Evolutionary conservation across 2,888 invertebrate species (phyloP), one percentile per base, ranked within the genome.

Genomic region (Parasteatoda lunata): DNA sequence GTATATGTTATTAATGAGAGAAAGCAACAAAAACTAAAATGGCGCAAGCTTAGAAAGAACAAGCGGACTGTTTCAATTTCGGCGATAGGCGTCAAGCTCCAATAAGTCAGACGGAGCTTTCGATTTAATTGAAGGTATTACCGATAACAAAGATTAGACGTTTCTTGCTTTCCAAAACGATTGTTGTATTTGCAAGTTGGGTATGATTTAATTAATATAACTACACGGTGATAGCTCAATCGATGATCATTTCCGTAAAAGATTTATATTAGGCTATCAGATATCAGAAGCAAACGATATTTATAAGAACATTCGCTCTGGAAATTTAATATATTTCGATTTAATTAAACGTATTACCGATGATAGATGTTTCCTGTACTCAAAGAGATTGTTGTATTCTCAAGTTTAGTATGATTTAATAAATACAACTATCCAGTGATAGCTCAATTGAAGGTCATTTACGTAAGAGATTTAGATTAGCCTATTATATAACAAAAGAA

Each of bases 121-220:
- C 54, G 49, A 51, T 73, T 80, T 80, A 80, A 80, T 80, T 80
- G 80, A 71, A 71, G 70, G 49, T 64, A n/a, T 66, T 80, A 80
- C 65, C 72, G 72, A 72, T 65, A 65, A 68, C 72, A 72, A 72
- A 80, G 72, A 72, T 72, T 80, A 64, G 79, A 30, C 30, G 30
- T 59, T n/a, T 59, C 9, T 59, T 59, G 8, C 8, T 59, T 59
- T 59, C 9, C 59, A n/a, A 59, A 4, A 59, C n/a, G 59, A 59
- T n/a, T 59, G 9, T 59, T 59, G 59, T 59, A 13, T 59, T 59
- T 59, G 59, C 9, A 59, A 59, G 9, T 59, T 8, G 7, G 8
- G 59, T 59, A 9, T 59, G 11, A 59, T 13, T 59, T 59, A 59
- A 59, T 8, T 30, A 30, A 30, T 30, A 30, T 30, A 30, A 30